Conservation (phyloP, 2,113 vertebrate species). For the Paralichthys olivaceus region DNA sequence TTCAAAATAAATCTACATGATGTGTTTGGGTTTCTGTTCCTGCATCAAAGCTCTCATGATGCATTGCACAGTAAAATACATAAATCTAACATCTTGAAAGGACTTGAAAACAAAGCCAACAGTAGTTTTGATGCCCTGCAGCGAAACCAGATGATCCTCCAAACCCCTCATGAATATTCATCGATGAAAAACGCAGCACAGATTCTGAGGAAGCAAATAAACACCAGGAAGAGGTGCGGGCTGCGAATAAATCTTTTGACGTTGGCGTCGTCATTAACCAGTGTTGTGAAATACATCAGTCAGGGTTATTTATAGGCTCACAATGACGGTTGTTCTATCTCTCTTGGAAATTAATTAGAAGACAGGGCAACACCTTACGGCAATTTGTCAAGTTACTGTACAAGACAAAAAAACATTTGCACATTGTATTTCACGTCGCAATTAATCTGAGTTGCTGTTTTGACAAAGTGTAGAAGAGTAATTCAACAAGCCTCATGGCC, state of each 20-base stretch:
- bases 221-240: background rate
- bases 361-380: background rate
- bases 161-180: background rate
- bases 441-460: constrained; percentile 14
- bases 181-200: background rate
- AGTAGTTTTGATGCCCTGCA: background rate
- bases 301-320: constrained; percentile 51
- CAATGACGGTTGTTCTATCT: constrained; percentile 21
- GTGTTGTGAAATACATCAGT: constrained; percentile 50
- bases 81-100: background rate
- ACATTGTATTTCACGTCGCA: constrained; percentile 18
- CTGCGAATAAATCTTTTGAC: background rate
- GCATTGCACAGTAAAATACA: background rate
- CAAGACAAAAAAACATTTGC: constrained; percentile 13
- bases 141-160: background rate
- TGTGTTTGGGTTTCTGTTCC: background rate
- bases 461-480: background rate
- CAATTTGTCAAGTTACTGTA: constrained; percentile 30
- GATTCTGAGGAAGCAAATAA: background rate
- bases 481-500: background rate
- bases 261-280: constrained; percentile 29
- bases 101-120: background rate
- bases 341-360: constrained; percentile 12
- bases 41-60: background rate
- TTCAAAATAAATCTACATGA: background rate